A percentile compares a stretch with the other conserved stretches of the same genome.
Conservation (phyloP, 1,140 invertebrate genomes). For the Dendrolimus punctatus region DNA sequence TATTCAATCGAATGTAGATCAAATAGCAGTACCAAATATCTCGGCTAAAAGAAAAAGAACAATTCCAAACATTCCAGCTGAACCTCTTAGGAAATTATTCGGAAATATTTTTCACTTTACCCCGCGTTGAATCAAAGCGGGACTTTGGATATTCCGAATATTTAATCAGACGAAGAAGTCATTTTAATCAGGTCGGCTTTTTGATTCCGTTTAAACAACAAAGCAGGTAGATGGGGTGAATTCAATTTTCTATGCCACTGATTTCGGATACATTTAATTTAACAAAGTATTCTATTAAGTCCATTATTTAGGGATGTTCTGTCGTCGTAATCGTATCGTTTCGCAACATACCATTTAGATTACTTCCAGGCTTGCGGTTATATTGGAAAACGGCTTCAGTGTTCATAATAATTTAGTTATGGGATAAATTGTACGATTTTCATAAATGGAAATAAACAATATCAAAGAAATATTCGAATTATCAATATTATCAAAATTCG, state of each 20-base stretch:
- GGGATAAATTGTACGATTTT: too few relatives aligned
- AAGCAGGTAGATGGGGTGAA: constrained; percentile 13
- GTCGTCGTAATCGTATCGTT: constrained; percentile 1
- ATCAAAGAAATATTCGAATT: too few relatives aligned
- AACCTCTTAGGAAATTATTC: constrained; percentile 12
- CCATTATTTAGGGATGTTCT: constrained; percentile 4
- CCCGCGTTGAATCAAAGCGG: constrained; percentile 13
- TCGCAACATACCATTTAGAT: constrained; percentile 1
- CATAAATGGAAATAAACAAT: too few relatives aligned
- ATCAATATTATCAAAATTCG: too few relatives aligned
- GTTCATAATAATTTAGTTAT: too few relatives aligned
- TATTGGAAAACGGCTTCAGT: too few relatives aligned
- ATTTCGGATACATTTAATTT: constrained; percentile 18
- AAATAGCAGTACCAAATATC: background rate
- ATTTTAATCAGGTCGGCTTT: constrained; percentile 22
- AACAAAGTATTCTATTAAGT: constrained; percentile 9
- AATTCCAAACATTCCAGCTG: constrained; percentile 7
- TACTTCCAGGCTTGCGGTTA: background rate
- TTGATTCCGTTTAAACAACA: constrained; percentile 25
- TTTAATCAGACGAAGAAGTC: constrained; percentile 25
- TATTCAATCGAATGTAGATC: too few relatives aligned
- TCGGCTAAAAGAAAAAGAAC: constrained; percentile 3
- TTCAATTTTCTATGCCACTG: constrained; percentile 25
- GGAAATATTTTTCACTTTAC: constrained; percentile 16
- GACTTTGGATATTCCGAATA: constrained; percentile 20